These are phyloP conservation scores for Drosophila asahinai DNA, from an alignment of 1,140 invertebrate genomes.

Conservation along the genomic window DNA sequence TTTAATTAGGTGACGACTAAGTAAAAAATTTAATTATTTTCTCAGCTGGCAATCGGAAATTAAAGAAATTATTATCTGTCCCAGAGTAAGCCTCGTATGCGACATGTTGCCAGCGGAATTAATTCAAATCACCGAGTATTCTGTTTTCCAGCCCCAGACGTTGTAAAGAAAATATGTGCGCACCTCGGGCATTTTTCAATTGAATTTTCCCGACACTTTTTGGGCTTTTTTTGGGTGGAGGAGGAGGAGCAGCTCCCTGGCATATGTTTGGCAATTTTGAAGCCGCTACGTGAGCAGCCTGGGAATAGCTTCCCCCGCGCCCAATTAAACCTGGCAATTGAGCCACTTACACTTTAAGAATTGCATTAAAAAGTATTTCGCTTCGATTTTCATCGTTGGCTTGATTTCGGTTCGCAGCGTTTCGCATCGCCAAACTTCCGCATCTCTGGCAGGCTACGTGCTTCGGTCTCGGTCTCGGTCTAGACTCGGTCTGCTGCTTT, in stretches of 20 bases:
- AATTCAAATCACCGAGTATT: conserved; percentile 60
- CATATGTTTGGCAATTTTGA: conserved; percentile 60
- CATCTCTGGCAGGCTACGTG: conserved; percentile 62
- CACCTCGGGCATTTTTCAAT: conserved; percentile 48
- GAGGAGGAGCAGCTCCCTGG: conserved; percentile 5
- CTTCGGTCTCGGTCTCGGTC: conserved; percentile 59
- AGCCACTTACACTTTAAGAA: conserved; percentile 76
- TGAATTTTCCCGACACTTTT: conserved; percentile 42
- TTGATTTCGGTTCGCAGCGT: conserved; percentile 33
- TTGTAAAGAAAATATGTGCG: conserved; percentile 29
- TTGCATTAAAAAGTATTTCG: conserved; percentile 66
- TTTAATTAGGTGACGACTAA: conserved; percentile 54
- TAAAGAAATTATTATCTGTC: conserved; percentile 25
- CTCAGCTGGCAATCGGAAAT: conserved; percentile 41
- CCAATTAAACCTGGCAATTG: conserved; percentile 70
- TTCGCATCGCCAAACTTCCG: conserved; percentile 60
- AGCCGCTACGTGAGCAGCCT: conserved; percentile 49
- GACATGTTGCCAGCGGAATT: conserved; percentile 44
- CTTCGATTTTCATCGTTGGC: conserved; percentile 48
- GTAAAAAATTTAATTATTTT: conserved; percentile 36
- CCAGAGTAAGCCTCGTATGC: conserved; percentile 4
- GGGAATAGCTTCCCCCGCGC: conserved; percentile 19
- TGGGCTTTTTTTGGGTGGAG: neutral
- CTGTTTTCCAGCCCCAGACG: conserved; percentile 26
- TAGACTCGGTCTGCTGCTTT: conserved; percentile 7